Conservation (phyloP, 2,113 vertebrate species). For the Mixornis gularis region DNA sequence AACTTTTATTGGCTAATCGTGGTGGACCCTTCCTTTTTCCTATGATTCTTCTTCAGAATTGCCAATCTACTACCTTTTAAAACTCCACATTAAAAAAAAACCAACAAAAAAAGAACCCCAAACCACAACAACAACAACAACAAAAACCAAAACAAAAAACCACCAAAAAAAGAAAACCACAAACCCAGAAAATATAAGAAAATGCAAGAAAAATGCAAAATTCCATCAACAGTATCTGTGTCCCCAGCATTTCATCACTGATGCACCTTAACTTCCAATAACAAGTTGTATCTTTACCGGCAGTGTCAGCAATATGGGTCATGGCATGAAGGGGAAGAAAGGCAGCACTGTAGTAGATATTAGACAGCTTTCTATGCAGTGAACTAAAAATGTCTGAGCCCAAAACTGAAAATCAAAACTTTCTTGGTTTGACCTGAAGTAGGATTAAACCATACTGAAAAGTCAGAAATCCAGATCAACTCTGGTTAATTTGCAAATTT, state of each 20-base stretch:
- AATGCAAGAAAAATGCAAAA: neutral
- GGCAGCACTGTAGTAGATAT: neutral
- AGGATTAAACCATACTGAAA: neutral
- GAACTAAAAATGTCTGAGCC: neutral
- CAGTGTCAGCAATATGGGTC: neutral
- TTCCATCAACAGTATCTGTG: fast-evolving
- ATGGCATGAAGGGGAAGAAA: neutral
- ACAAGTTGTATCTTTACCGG: fast-evolving
- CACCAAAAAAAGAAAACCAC: no score
- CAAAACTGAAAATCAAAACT: neutral
- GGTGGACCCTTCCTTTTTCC: neutral
- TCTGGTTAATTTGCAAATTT: neutral
- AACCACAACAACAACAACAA: no score
- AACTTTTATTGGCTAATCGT: neutral
- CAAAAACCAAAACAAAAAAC: neutral
- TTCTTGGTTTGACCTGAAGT: neutral
- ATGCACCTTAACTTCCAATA: neutral
- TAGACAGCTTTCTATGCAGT: neutral
- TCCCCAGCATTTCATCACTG: neutral
- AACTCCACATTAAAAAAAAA: neutral
- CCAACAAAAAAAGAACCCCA: neutral
- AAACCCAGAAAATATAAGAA: neutral
- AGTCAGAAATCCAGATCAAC: neutral
- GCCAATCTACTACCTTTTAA: neutral
- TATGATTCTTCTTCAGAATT: neutral